Percentiles rank a stretch among this genome's conserved stretches.
Evolutionary conservation across 2,888 invertebrate genomes (phyloP).

Genomic region (Mimumesa dahlbomi): DNA sequence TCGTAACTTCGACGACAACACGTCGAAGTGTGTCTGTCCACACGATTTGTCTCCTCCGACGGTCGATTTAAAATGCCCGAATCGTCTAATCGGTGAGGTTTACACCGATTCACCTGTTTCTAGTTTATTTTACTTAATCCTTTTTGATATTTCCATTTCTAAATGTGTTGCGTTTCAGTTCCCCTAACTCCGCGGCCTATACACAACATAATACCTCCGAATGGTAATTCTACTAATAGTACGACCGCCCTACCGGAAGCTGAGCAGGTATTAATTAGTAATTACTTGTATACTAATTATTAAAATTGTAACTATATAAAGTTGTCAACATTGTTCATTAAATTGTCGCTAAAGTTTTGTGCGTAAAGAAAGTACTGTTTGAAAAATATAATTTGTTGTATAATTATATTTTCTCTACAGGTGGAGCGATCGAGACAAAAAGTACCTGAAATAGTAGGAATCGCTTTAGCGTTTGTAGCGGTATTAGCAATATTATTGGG

Average conservation of each 20-base stretch:
- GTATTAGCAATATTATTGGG: constrained; percentile 67
- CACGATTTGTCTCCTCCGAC: constrained; percentile 85
- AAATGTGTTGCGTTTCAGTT: too few species aligned
- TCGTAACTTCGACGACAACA: constrained; percentile 80
- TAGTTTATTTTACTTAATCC: constrained; percentile 18
- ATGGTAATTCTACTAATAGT: constrained; percentile 75
- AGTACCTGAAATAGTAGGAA: constrained; percentile 74
- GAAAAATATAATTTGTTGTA: constrained; percentile 30
- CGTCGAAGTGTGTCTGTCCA: constrained; percentile 85
- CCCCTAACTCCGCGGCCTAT: constrained; percentile 83
- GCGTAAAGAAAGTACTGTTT: too few species aligned
- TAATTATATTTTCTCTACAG: constrained; percentile 55
- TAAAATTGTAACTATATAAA: too few species aligned
- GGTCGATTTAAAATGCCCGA: constrained; percentile 83
- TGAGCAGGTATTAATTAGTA: too few species aligned
- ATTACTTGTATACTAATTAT: neutral
- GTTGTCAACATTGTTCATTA: too few species aligned
- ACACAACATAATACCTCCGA: constrained; percentile 83
- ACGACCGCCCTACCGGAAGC: constrained; percentile 72
- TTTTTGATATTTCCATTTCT: too few species aligned
- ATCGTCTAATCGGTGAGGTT: constrained; percentile 82
- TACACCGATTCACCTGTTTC: neutral
- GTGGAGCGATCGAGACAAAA: constrained; percentile 69
- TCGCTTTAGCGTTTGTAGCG: constrained; percentile 68
- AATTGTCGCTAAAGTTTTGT: too few species aligned